phyloP scores from a whole-genome alignment of 1,140 invertebrate genomes.

The Daktulosphaira vitifoliae region DNA sequence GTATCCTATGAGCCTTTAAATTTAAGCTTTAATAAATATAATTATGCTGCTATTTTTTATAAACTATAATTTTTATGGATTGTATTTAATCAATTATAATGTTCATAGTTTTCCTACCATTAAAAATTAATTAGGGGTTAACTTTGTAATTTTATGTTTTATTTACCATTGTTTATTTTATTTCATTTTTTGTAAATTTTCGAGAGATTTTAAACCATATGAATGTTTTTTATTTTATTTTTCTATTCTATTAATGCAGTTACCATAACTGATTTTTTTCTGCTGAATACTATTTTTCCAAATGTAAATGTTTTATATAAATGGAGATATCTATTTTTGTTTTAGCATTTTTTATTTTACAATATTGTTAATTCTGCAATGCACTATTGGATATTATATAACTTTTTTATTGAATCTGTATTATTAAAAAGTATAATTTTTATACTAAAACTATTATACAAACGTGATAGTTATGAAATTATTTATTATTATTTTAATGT shows the following conservation, averaged over 20 bases:
- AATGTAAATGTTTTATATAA: slow-evolving; percentile 20
- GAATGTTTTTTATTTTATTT: slow-evolving; percentile 18
- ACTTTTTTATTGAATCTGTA: slow-evolving; percentile 2
- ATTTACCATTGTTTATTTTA: slow-evolving; percentile 15
- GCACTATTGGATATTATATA: neutral
- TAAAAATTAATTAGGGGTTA: neutral
- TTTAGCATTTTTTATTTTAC: slow-evolving; percentile 31
- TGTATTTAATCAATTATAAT: slow-evolving; percentile 6
- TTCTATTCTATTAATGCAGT: slow-evolving; percentile 11
- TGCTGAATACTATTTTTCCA: slow-evolving; percentile 27
- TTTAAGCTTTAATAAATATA: neutral
- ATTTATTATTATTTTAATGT: no score
- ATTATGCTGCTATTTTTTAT: neutral
- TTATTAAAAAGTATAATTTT: slow-evolving; percentile 26
- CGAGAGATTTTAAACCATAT: no score
- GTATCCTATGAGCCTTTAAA: neutral
- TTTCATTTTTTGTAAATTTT: no score
- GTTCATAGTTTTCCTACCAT: slow-evolving; percentile 1
- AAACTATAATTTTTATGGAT: neutral
- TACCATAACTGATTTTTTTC: slow-evolving; percentile 20
- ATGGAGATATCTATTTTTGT: slow-evolving; percentile 22
- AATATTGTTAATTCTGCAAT: slow-evolving; percentile 27
- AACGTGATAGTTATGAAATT: slow-evolving; percentile 3
- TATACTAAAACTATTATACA: neutral
- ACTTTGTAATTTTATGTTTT: slow-evolving; percentile 8